Evolutionary conservation across 2,888 invertebrate genomes (phyloP), one percentile per base, ranked within the genome.

Genomic region (Pyrocoelia pectoralis): DNA sequence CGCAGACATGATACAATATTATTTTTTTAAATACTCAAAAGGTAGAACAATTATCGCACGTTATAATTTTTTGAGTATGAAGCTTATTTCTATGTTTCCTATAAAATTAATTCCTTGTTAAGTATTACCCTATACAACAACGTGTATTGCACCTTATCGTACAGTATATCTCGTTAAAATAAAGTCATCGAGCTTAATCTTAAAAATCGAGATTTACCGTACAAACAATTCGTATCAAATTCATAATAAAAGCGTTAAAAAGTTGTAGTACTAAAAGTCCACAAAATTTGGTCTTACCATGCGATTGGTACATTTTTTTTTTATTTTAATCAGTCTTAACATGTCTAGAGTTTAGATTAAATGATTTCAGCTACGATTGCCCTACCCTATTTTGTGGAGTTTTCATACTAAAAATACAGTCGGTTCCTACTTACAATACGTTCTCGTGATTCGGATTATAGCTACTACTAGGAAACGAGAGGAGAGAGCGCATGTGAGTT

Each of bases 221-320:
- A 17, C 50, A 52, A 52, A 41, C 51, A 58, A 38, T 24, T 50
- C 24, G 28, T 58, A 58, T 28, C 38, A 57, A 12, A 48, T 54
- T 19, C n/a, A 38, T 59, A 64, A 53, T 58, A 61, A 62, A 63
- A 49, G 24, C 29, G 28, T 56, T 50, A 38, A 40, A 24, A 40
- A 56, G 56, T 41, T 43, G 54, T 53, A 55, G 48, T 46, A 55
- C 28, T 51, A 56, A 61, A 65, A 61, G 19, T 65, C 50, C 65
- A 65, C 61, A 61, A 65, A 65, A 59, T 33, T 24, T 54, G 53
- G 54, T 56, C 57, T 57, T 52, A 46, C 41, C 49, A 51, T 38
- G 52, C 60, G 41, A 65, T 56, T 65, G 65, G 61, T 65, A 56
- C 61, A n/a, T n/a, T n/a, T 29, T 56, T 58, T 56, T 56, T 60